Evolutionary conservation across 2,113 vertebrate species (phyloP), one percentile per base, ranked within the genome.

Genomic region (Rhinogobius similis): DNA sequence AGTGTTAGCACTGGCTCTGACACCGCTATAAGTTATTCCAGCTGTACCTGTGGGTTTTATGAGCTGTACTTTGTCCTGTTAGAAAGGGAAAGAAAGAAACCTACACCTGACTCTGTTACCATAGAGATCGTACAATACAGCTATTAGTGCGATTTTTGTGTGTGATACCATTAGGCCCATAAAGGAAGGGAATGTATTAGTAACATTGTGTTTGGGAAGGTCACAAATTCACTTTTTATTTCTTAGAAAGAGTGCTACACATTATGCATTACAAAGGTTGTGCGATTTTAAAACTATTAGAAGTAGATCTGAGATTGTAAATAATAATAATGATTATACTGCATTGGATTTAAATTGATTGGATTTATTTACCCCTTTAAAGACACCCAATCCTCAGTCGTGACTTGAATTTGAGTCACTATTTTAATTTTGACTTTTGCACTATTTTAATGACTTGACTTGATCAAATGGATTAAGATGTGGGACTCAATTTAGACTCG

Each of bases 121-220:
- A 46, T 21, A 1, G 63, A 44, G 50, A 63, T 62, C n/a, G 4
- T 32, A 48, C 41, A 41, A 41, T 62, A 39, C 18, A 48, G 39
- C 24, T 79, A 20, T 59, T 55, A 39, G n/a, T 39, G 38, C 55
- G 1, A 21, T 65, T 82, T 24, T 77, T 77, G 68, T 77, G 62
- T 63, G 36, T 66, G 68, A 23, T 78, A 21, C 58, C 10, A n/a
- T 61, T 5, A n/a, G 29, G 16, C 11, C 18, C 14, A n/a, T 61
- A n/a, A 38, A 20, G 29, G 23, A 41, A 39, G 58, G 21, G 20
- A 32, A 11, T 56, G 16, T 23, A 20, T 58, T 50, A 2, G n/a
- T 46, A 20, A 20, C 44, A 50, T 5, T n/a, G 46, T 10, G 20
- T 62, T 55, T 24, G 12, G 21, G 1, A 2, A 44, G 18, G 18